A percentile compares a stretch with the other conserved stretches of the same genome.
phyloP scores from a whole-genome alignment of 2,797 vertebrate species.

The Centropyge bicolor region DNA sequence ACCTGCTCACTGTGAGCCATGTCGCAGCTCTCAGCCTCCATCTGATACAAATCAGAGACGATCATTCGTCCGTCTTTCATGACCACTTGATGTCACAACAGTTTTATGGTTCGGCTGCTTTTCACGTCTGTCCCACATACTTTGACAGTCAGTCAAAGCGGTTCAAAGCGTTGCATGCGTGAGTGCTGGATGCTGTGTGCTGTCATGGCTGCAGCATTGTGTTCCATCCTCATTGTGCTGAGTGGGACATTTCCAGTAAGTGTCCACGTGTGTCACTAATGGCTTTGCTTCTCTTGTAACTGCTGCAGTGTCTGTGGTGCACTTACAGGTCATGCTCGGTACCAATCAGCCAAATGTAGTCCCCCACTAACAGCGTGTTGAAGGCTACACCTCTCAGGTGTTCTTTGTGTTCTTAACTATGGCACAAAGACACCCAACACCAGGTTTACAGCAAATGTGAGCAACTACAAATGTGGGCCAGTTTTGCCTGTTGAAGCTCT shows the following conservation, averaged over 20 bases:
- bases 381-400: constrained; percentile 59
- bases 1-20: background rate
- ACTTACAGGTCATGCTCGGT: constrained; percentile 67
- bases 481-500: constrained; percentile 4
- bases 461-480: constrained; percentile 9
- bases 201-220: constrained; percentile 61
- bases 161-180: constrained; percentile 26
- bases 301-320: constrained; percentile 50
- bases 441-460: constrained; percentile 32
- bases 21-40: constrained; percentile 25
- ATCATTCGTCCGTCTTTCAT: constrained; percentile 41
- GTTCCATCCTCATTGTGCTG: constrained; percentile 66
- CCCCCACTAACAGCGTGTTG: constrained; percentile 24
- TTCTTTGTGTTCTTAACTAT: constrained; percentile 47
- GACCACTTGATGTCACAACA: constrained; percentile 60
- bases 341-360: constrained; percentile 68
- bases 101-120: constrained; percentile 19
- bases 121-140: constrained; percentile 22
- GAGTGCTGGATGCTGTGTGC: constrained; percentile 52
- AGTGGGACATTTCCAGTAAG: constrained; percentile 58
- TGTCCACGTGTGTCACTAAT: constrained; percentile 65
- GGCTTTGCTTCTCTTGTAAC: constrained; percentile 48
- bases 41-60: constrained; percentile 54
- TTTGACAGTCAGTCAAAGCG: constrained; percentile 44
- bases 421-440: constrained; percentile 53